Percentiles rank a stretch among this genome's conserved stretches.
These are phyloP conservation scores for Protonemura montana DNA, from an alignment of 2,888 invertebrate species.

Conservation along the genomic window DNA sequence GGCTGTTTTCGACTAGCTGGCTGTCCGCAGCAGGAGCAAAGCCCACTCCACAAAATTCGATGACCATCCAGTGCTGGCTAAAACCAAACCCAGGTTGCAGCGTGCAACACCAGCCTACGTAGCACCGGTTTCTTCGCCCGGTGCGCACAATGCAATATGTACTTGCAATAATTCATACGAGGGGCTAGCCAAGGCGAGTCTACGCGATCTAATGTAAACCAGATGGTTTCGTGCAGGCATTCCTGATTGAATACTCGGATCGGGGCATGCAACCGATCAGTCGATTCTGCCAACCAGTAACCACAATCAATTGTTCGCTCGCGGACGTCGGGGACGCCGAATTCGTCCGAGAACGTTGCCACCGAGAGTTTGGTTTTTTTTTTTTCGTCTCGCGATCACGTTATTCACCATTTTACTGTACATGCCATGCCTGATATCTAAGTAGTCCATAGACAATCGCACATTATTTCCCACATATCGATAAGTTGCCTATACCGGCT, in stretches of 20 bases:
- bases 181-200: background rate
- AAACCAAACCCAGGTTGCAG: background rate
- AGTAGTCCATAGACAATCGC: background rate
- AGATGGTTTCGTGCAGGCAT: conserved; percentile 4
- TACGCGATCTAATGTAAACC: background rate
- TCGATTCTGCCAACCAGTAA: background rate
- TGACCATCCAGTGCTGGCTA: background rate
- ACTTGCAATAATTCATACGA: conserved; percentile 7
- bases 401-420: background rate
- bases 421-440: background rate
- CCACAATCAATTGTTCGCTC: background rate
- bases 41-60: background rate
- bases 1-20: background rate
- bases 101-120: background rate
- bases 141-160: conserved; percentile 1
- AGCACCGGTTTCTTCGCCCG: background rate
- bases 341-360: background rate
- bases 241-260: background rate
- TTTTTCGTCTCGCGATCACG: too few relatives aligned
- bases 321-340: background rate
- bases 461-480: background rate
- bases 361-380: background rate
- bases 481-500: background rate
- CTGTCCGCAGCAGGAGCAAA: background rate
- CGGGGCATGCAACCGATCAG: conserved; percentile 4